Evolutionary conservation across 2,888 invertebrate species (phyloP).

Genomic region (Automeris io): DNA sequence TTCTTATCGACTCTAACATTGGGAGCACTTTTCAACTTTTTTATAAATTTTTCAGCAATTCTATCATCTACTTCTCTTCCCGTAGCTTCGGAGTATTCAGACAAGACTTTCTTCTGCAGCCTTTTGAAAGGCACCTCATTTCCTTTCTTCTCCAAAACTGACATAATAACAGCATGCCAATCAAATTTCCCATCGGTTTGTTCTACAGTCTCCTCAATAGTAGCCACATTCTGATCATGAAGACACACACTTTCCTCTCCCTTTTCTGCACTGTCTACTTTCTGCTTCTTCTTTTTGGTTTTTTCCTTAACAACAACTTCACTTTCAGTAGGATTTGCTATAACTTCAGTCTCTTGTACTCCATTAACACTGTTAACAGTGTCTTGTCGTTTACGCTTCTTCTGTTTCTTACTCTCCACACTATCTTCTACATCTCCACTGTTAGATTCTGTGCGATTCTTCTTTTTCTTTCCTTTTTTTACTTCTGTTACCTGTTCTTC

Average conservation of each 20-base stretch:
- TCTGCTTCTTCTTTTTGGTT: conserved; percentile 55
- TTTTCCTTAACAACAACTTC: conserved; percentile 30
- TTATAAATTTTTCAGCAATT: conserved; percentile 82
- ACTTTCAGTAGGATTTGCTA: conserved; percentile 13
- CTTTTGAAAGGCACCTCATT: conserved; percentile 84
- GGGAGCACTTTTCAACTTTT: conserved; percentile 82
- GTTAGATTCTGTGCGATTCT: conserved; percentile 48
- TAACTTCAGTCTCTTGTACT: conserved; percentile 22
- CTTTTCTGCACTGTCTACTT: conserved; percentile 42
- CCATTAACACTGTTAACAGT: conserved; percentile 43
- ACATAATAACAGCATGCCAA: conserved; percentile 68
- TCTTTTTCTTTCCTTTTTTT: conserved; percentile 62
- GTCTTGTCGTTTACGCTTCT: conserved; percentile 62
- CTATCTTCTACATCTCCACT: conserved; percentile 36
- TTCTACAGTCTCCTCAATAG: conserved; percentile 44
- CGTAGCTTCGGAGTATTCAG: conserved; percentile 76
- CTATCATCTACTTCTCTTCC: conserved; percentile 77
- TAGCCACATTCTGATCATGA: conserved; percentile 67
- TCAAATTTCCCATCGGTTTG: conserved; percentile 54
- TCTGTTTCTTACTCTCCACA: conserved; percentile 47
- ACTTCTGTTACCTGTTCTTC: conserved; percentile 35
- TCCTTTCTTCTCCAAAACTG: conserved; percentile 69
- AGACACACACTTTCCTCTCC: conserved; percentile 54
- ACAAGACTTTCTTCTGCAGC: conserved; percentile 84
- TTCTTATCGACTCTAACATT: conserved; percentile 80